phyloP scores from a whole-genome alignment of 2,113 vertebrate species.

The Phodopus roborovskii region DNA sequence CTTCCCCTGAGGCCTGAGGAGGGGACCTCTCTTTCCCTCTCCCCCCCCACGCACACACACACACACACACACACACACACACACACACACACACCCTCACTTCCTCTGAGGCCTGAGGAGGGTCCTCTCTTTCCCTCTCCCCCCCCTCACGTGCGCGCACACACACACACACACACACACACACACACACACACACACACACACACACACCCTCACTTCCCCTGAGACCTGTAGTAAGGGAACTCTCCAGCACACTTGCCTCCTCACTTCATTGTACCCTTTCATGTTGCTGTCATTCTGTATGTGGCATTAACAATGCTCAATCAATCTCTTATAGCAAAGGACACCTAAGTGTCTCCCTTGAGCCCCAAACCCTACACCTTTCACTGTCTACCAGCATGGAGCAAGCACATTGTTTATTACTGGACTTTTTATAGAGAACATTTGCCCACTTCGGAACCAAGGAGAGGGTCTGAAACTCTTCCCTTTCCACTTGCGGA shows the following conservation, averaged over 20 bases:
- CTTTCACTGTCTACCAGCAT: accelerated
- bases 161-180: too few relatives aligned
- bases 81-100: too few relatives aligned
- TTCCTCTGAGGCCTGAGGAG: too few relatives aligned
- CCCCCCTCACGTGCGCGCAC: too few relatives aligned
- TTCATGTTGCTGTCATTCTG: background rate
- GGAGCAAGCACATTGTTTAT: background rate
- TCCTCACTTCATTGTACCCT: background rate
- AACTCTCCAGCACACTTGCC: background rate
- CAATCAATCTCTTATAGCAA: background rate
- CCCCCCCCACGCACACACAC: too few relatives aligned
- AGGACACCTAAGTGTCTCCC: background rate
- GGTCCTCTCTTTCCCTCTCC: too few relatives aligned
- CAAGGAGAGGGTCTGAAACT: background rate
- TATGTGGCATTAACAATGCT: background rate
- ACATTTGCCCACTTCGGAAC: background rate
- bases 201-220: background rate
- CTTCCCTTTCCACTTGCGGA: background rate
- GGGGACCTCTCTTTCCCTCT: too few relatives aligned
- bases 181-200: too few relatives aligned
- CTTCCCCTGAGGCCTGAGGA: too few relatives aligned
- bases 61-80: too few relatives aligned
- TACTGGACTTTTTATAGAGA: background rate
- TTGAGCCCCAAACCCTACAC: background rate
- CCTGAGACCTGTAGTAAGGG: background rate